Base-by-base conservation (phyloP, 2,113 vertebrate species). In the Poeciliopsis retropinna region DNA sequence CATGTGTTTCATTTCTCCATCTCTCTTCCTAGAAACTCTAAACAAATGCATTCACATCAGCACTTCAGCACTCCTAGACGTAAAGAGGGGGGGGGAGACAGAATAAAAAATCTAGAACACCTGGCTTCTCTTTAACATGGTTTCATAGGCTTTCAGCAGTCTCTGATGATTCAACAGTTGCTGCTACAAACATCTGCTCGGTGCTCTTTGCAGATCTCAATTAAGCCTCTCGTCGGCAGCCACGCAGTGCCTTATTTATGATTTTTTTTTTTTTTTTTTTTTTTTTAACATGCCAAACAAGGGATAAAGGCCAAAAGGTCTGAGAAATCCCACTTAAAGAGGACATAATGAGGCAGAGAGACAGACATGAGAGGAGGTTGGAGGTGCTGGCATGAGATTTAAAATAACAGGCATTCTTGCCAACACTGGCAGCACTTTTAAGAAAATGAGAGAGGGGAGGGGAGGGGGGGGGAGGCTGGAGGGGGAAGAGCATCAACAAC, bases 101-200 rank as follows among this genome's bases (percentile, higher is more conserved):
- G 51, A 64, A 72, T 78, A 67, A 64, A 76, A 83, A 87, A 91
- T 82, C 83, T 78, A 72, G 62, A 93, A 83, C 92, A 95, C 94
- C 93, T 94, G 92, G 91, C 90, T 89, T 80, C 72, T 83, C 89
- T 89, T 89, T 79, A 87, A 89, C 81, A 67, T 79, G 80, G 87
- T 92, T 94, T 91, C 82, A 81, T 86, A 85, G 85, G 88, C 90
- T 92, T 78, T 81, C 87, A 67, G 75, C 70, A 78, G 88, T 94
- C 94, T 95, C 93, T 79, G 89, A 90, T 92, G 93, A 94, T 94
- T 93, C 92, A 93, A 93, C 93, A 93, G 93, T 93, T 94, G 92
- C 92, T 75, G 87, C 86, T 91, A 83, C 87, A 91, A 92, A 94
- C 94, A 95, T 94, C 94, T 95, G 94, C 91, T 92, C 86, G 89